A percentile compares a stretch with the other conserved stretches of the same genome.
phyloP scores from a whole-genome alignment of 2,888 invertebrate genomes.

The Nycteola revayana region DNA sequence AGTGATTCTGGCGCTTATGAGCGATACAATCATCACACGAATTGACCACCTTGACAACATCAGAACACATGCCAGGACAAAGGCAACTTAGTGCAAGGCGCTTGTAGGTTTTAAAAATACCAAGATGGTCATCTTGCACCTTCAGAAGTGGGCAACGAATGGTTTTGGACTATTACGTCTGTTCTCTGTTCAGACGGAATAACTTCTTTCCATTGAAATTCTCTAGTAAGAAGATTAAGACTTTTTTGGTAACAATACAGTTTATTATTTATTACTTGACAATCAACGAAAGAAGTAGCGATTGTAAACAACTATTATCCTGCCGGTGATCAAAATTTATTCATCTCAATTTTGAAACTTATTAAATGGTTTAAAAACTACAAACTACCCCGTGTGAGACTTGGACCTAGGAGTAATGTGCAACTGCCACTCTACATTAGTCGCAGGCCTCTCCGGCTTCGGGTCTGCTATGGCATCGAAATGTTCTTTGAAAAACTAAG shows the following conservation, averaged over 20 bases:
- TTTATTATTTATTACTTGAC: constrained; percentile 10
- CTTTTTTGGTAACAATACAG: constrained; percentile 20
- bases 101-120: constrained; percentile 9
- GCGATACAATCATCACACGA: constrained; percentile 20
- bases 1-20: constrained; percentile 19
- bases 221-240: background rate
- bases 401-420: no score
- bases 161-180: constrained; percentile 13
- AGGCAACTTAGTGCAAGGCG: background rate
- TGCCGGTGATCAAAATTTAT: no score
- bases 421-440: no score
- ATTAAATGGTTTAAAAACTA: no score
- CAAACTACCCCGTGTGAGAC: no score
- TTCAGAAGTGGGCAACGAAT: constrained; percentile 24
- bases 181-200: constrained; percentile 14
- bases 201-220: constrained; percentile 31
- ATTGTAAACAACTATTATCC: no score
- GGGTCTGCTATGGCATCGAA: no score
- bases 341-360: no score
- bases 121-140: constrained; percentile 24
- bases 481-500: no score
- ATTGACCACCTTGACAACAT: constrained; percentile 7
- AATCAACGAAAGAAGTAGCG: constrained; percentile 17
- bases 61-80: constrained; percentile 18
- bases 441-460: no score